Base-by-base conservation (phyloP, 1,140 invertebrate genomes). In the Sitobion miscanthi region DNA sequence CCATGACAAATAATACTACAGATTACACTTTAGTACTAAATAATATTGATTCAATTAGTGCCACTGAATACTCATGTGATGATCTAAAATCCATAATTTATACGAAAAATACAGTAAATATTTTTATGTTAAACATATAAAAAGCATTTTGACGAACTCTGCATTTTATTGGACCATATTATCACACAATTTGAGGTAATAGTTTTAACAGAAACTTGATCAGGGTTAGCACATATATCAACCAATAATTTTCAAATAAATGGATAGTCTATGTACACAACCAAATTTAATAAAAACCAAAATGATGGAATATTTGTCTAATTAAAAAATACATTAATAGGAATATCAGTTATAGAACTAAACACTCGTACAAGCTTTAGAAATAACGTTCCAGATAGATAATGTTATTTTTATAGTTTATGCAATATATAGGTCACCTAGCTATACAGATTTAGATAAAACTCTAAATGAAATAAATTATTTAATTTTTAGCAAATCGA, bases 371-470 rank as follows among this genome's bases (percentile, higher is more conserved):
- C 38, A 83, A 83, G 14, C 38, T 38, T 11, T 83, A 83, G 17
- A 83, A 83, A 83, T 83, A 83, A 83, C 82, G 21, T 83, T 35
- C 20, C 82, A 83, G 17, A 83, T 83, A 38, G 82, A 83, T 8
- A 42, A 83, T 83, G 14, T 83, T 83, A 20, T 83, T 83, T 77
- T 83, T 83, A 38, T 21, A 83, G 38, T 21, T 83, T 38, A 83
- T 42, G 82, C 82, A 83, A 83, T 83, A 42, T 83, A 83, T 83
- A 83, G n/a, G 82, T 83, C 82, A 83, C n/a, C 38, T 20, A 83
- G 82, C 14, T 42, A 38, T 83, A 83, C 6, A 42, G 82, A 83
- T 83, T 38, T 35, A 83, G 38, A 83, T 42, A 38, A 42, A 83
- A 21, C 82, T 83, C 38, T 83, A 83, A 83, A 83, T 42, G 35